A percentile compares a stretch with the other conserved stretches of the same genome.
Evolutionary conservation across 2,888 invertebrate species (phyloP).

Genomic region (Ophion obscuratus): DNA sequence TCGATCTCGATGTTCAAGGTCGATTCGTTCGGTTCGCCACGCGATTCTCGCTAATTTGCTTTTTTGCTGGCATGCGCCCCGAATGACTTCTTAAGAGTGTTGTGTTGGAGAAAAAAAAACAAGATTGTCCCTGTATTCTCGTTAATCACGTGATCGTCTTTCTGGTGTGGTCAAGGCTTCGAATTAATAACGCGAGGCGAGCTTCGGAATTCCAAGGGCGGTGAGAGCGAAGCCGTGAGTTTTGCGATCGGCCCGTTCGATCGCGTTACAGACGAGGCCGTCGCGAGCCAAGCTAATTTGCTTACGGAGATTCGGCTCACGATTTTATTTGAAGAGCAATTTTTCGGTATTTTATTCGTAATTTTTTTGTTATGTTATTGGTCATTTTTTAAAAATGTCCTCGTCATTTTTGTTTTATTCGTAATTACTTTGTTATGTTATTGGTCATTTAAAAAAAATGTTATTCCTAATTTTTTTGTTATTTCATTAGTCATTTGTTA

Average conservation of each 20-base stretch:
- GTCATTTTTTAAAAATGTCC: background rate
- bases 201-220: background rate
- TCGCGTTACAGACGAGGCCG: background rate
- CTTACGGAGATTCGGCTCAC: background rate
- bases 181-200: background rate
- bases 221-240: background rate
- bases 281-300: background rate
- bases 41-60: background rate
- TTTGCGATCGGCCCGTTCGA: background rate
- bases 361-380: conserved; percentile 53
- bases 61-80: background rate
- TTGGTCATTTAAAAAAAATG: background rate
- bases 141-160: background rate
- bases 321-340: background rate
- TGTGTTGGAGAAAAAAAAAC: background rate
- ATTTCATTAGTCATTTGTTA: background rate
- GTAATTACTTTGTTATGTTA: conserved; percentile 7
- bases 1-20: background rate
- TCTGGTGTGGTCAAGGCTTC: background rate
- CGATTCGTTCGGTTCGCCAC: background rate
- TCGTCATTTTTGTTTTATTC: too few species aligned
- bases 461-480: conserved; percentile 57
- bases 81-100: background rate
- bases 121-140: background rate
- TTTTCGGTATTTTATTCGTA: background rate